phyloP scores from a whole-genome alignment of 53 echinoderm and acorn worm genomes.

The Zoroaster sp. region DNA sequence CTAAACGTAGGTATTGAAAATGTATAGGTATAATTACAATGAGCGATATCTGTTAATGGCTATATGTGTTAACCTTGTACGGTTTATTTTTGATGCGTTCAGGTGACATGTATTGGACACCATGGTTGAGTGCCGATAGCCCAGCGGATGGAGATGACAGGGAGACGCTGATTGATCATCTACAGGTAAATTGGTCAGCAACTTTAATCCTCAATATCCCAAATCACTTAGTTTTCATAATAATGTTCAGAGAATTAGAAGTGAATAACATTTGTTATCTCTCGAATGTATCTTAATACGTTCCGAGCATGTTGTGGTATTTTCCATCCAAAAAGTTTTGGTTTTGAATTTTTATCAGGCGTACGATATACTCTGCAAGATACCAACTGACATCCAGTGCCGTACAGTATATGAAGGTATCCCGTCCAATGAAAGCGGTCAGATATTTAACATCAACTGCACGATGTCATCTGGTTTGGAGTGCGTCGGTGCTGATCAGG shows the following conservation, averaged over 20 bases:
- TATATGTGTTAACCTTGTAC: background rate
- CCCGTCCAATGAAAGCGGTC: slow-evolving; percentile 32
- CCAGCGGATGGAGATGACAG: slow-evolving; percentile 1
- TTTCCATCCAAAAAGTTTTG: background rate
- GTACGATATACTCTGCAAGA: slow-evolving; percentile 27
- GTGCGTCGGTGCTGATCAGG: slow-evolving; percentile 6
- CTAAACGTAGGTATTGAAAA: slow-evolving; percentile 37
- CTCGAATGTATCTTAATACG: background rate
- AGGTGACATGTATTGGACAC: slow-evolving; percentile 30
- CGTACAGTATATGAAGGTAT: slow-evolving; percentile 49
- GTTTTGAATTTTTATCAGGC: background rate
- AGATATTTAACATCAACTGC: slow-evolving; percentile 38
- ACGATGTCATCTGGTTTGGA: slow-evolving; percentile 12
- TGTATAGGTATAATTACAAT: no score
- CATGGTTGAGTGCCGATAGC: slow-evolving; percentile 38
- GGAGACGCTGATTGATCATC: slow-evolving; percentile 3
- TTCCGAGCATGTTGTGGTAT: background rate
- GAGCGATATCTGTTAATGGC: no score
- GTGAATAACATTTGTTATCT: background rate
- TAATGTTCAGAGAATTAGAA: background rate
- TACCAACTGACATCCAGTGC: slow-evolving; percentile 24
- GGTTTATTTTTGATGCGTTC: background rate
- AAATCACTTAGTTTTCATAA: background rate
- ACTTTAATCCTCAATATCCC: background rate
- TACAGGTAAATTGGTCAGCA: background rate